A percentile compares a stretch with the other conserved stretches of the same genome.
phyloP scores from a whole-genome alignment of 2,113 vertebrate species.

The Perognathus longimembris region DNA sequence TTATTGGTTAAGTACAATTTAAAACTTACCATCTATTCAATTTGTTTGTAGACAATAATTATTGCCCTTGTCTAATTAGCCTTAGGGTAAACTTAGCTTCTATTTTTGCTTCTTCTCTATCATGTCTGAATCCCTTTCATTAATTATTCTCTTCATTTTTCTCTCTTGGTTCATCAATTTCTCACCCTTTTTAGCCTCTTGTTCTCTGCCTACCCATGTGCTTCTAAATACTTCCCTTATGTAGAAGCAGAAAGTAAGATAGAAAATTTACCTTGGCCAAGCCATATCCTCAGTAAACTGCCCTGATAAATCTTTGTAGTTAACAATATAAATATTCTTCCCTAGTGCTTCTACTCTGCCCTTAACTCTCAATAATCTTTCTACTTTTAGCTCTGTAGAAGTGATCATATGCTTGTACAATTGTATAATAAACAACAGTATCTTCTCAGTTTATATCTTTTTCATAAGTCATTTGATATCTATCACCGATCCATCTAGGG shows the following conservation, averaged over 20 bases:
- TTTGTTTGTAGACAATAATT: too few species aligned
- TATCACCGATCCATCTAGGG: background rate
- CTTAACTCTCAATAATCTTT: background rate
- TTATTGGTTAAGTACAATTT: slow-evolving; percentile 40
- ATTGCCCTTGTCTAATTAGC: background rate
- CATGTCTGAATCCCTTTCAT: background rate
- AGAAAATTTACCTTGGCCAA: background rate
- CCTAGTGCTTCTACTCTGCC: background rate
- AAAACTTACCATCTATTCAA: background rate
- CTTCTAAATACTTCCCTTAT: background rate
- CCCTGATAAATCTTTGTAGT: background rate
- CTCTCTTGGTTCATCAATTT: background rate
- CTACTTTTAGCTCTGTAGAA: background rate
- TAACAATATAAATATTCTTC: background rate
- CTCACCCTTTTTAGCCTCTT: background rate
- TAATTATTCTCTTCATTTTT: background rate
- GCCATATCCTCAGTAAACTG: background rate
- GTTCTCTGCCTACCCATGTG: background rate
- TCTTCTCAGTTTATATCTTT: background rate
- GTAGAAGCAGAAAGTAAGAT: slow-evolving; percentile 7
- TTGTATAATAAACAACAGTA: background rate
- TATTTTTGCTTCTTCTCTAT: background rate
- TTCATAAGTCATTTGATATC: background rate
- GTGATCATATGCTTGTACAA: accelerated
- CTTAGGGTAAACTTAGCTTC: background rate